These are phyloP conservation scores for Cryptosula pallasiana DNA, from an alignment of 2,888 invertebrate species.

Conservation along the genomic window DNA sequence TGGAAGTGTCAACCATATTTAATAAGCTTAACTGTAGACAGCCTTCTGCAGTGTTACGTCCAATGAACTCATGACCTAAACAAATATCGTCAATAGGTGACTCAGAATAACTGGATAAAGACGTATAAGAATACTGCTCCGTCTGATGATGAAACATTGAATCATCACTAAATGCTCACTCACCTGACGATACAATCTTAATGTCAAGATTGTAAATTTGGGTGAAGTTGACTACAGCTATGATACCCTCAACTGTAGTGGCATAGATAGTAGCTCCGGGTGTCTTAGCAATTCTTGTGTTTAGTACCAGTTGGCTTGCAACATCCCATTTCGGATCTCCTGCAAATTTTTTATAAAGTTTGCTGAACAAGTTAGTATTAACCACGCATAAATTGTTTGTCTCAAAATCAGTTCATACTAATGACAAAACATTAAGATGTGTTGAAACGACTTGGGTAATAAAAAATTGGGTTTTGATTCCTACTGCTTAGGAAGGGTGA, in stretches of 20 bases:
- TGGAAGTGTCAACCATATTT: constrained; percentile 21
- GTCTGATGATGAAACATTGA: too few species aligned
- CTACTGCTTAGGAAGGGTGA: too few species aligned
- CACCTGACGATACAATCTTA: not conserved
- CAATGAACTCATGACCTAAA: constrained; percentile 28
- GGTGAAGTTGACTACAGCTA: not conserved
- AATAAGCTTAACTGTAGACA: constrained; percentile 27
- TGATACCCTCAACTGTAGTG: not conserved
- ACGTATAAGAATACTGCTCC: too few species aligned
- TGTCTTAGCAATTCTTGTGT: not conserved
- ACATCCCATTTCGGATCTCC: not conserved
- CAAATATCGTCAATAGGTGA: too few species aligned
- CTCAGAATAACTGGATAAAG: too few species aligned
- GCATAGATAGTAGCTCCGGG: constrained; percentile 9
- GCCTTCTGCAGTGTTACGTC: constrained; percentile 26
- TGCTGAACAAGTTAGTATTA: not conserved
- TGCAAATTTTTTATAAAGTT: too few species aligned
- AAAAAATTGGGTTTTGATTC: too few species aligned
- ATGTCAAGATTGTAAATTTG: not conserved
- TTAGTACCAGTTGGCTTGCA: constrained; percentile 8
- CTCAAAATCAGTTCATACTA: too few species aligned
- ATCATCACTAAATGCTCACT: too few species aligned
- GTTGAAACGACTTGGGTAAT: too few species aligned
- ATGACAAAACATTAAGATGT: too few species aligned
- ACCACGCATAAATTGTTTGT: not conserved